Evolutionary conservation across 2,797 vertebrate species (phyloP), one percentile per base, ranked within the genome.

Genomic region (Iguana delicatissima): DNA sequence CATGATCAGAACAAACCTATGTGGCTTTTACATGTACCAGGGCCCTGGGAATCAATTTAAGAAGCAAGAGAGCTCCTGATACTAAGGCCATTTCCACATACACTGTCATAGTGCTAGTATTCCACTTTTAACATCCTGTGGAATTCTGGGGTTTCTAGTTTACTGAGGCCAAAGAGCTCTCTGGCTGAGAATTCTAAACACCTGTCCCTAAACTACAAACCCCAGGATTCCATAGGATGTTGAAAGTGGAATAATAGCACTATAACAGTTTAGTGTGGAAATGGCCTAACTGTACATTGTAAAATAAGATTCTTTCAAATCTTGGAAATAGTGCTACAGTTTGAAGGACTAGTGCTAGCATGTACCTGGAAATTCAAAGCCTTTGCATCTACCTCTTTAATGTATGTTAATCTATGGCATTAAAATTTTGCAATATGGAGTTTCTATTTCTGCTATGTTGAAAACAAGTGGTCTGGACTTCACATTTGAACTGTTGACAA

Each of bases 371-470:
- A 89, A 55, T 67, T 9, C 46, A 69, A 42, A 26, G 7, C 2
- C 13, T 57, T 67, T 79, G 7, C 32, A n/a, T 13, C 2, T 8
- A 42, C 74, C 73, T 81, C 9, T 29, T 74, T 80, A 77, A 22
- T 73, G 46, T 22, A 24, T 1, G 74, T 76, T 26, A 82, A 22
- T 10, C 50, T 42, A 59, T 88, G 83, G 3, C 62, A 74, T 24
- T 69, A 74, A 76, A 87, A 77, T 5, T 84, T 79, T 42, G 16
- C 81, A 92, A 90, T n/a, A 12, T 69, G 62, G 8, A 89, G 0
- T 52, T 81, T 26, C 88, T 55, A 52, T 5, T 12, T 84, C 0
- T 8, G 2, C 0, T 76, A 38, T 89, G 52, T 22, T 64, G 42
- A 20, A 88, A 50, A 74, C 0, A 64, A 2, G 4, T 59, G 59